These are phyloP conservation scores for Lamprologus lemairii DNA, from an alignment of 2,113 vertebrate species.

Conservation along the genomic window DNA sequence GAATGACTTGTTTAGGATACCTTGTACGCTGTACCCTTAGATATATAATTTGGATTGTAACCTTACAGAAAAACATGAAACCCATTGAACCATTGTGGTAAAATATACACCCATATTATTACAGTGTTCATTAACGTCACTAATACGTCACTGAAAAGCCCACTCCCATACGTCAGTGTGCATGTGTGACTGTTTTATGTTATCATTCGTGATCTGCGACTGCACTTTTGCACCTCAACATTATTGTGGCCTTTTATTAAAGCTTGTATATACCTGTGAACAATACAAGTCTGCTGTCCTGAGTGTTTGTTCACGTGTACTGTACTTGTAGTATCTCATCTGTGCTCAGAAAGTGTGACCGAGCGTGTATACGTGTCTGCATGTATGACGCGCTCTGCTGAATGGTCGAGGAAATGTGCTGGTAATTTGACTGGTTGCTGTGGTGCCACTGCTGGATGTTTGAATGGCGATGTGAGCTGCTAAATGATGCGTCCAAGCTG, in stretches of 20 bases:
- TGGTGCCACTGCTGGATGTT: not conserved
- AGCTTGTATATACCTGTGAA: not conserved
- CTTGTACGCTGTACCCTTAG: not conserved
- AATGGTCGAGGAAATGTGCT: not conserved
- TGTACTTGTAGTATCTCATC: not conserved
- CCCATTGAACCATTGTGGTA: not conserved
- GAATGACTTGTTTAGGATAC: not conserved
- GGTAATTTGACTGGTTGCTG: not conserved
- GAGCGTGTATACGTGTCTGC: not conserved
- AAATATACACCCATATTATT: not conserved
- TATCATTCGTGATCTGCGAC: not conserved
- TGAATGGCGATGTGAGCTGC: not conserved
- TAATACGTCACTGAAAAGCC: not conserved
- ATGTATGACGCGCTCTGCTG: not conserved
- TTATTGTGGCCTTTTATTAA: not conserved
- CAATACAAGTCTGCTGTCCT: not conserved
- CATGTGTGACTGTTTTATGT: not conserved
- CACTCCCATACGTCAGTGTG: not conserved
- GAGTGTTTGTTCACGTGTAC: not conserved
- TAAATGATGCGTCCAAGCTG: conserved; percentile 21
- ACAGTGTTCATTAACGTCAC: not conserved
- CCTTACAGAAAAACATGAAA: not conserved
- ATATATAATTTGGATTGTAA: not conserved
- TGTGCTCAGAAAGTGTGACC: not conserved
- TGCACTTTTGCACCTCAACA: not conserved